Evolutionary conservation across 2,797 vertebrate genomes (phyloP), one percentile per base, ranked within the genome.

Genomic region (Labeo calbasu): DNA sequence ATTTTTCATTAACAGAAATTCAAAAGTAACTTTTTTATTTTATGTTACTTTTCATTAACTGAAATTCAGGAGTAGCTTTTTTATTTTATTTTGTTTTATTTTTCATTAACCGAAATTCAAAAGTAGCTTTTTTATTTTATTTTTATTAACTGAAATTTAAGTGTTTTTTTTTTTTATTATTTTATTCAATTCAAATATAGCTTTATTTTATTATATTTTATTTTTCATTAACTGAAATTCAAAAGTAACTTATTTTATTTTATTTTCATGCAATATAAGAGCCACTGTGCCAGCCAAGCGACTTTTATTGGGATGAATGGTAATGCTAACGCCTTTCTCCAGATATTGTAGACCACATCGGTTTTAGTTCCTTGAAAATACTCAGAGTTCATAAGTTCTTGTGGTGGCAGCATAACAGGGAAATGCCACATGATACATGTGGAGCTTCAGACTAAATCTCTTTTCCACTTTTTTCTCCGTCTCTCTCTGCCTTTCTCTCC

Each of bases 341-440:
- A 57, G 25, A 10, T 36, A 40, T 75, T 36, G 23, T 21, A 75
- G 11, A 32, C 28, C 19, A 6, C 23, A 25, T 55, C 53, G 15
- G 28, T 75, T 55, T 55, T 36, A 14, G 43, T 40, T 32, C 28
- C 28, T 32, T 65, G 14, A 65, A 65, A 65, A 65, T 65, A 65
- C 25, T 65, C 12, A 23, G 61, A 53, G 46, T 79, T 66, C 28
- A 53, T 65, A 66, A 68, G 28, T 69, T 82, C 25, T 50, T 82
- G 9, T 65, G 69, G 19, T 81, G 25, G 12, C 17, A 21, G 7
- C 43, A 48, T 19, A 66, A 36, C 19, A 8, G 51, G 51, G 2
- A 69, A 55, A 79, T 17, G 11, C 17, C 55, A 63, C 53, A 61
- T 81, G 79, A 75, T 51, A 17, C 19, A 80, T 55, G 65, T 69